Base-by-base conservation (phyloP, 2,888 invertebrate genomes). In the Strigamia maritima region DNA sequence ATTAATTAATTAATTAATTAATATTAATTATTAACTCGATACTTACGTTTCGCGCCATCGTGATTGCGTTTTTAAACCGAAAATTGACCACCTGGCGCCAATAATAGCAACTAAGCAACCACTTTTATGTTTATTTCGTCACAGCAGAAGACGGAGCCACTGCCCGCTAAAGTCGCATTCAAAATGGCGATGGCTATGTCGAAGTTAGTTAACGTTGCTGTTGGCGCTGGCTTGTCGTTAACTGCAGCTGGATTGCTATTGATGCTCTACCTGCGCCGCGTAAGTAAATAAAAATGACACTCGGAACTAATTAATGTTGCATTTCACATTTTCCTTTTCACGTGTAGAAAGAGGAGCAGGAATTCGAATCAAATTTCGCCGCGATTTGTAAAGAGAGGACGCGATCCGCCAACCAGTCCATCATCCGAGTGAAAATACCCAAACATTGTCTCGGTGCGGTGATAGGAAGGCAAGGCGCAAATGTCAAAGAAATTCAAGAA, bases 401-500 rank as follows among this genome's bases (percentile, higher is more conserved):
- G 19, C 19, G 19, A 60, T 60, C 60, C 1, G 60, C 60, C 10
- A 60, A 60, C 60, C 60, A 60, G 22, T 19, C 60, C 1, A 12
- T 22, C 24, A 22, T 60, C 22, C 60, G 60, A 4, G 60, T 60
- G 22, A 60, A 60, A n/a, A 84, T 88, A 10, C 87, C 87, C 0
- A 83, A 84, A 16, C 85, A 85, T 40, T 83, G 82, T 75, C 86
- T 86, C 3, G 87, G 87, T 1, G 83, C 85, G 24, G 83, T 89
- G 22, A 88, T 88, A 80, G 88, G 95, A 49, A 89, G 93, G 82
- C 90, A 90, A 82, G 95, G 95, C 7, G 87, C 89, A n/a, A 91
- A 90, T 83, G 90, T 95, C 76, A 92, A 92, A 85, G 88, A 90
- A 80, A 90, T 96, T 81, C 92, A 95, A 85, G 89, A 89, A 79